Evolutionary conservation across 2,888 invertebrate genomes (phyloP), one percentile per base, ranked within the genome.

Genomic region (Sympetrum striolatum): DNA sequence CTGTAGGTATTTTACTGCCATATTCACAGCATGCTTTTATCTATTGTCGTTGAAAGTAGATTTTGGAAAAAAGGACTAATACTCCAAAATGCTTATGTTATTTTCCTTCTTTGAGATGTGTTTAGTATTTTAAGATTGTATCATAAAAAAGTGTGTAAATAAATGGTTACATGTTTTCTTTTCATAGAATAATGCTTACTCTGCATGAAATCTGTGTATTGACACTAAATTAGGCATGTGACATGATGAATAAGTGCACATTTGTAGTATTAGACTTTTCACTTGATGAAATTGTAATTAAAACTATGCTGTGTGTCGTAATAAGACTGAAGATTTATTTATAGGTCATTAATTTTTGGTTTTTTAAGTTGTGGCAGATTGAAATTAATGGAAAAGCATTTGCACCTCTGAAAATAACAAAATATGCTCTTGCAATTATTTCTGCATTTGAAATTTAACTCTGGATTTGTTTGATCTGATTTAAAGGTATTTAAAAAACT

Each of bases 21-120:
- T 86, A 60, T 60, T 86, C 39, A 35, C 64, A 37, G 86, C 86
- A 86, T 86, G 86, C n/a, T 18, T 37, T 48, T 80, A 73, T 73
- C 73, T 31, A 31, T 31, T 31, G 5, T 73, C 14, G 31, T 73
- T 73, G 31, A 73, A 73, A 73, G 73, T 73, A 25, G 73, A 25
- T 12, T 73, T 73, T 18, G 15, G 5, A 31, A 31, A 73, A 10
- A 73, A 31, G 12, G 25, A 73, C 73, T 73, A 73, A 73, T 73
- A 73, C 73, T 73, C 31, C 73, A 31, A 73, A 31, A 25, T 73
- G 73, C 73, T 73, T 73, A 25, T 25, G 53, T 53, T 3, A 53
- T 73, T 73, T 25, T 73, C 31, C 58, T 31, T 82, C 58, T 58
- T 82, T 82, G 53, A 53, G 1, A 53, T 53, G 53, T 53, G 15